Base-by-base conservation (phyloP, 1,140 invertebrate genomes). In the Drepana arcuata region DNA sequence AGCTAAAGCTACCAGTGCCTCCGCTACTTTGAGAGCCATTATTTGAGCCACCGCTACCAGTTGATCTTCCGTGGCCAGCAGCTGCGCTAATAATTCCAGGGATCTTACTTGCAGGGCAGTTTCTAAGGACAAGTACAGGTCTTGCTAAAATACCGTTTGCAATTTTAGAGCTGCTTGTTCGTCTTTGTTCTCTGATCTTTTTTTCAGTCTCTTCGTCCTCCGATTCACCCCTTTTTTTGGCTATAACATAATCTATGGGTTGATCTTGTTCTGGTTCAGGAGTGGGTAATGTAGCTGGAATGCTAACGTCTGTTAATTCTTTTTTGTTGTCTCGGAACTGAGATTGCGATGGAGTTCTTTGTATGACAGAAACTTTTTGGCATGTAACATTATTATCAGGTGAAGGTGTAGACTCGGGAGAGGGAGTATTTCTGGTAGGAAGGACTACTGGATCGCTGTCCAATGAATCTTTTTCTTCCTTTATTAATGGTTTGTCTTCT, bases 241-340 rank as follows among this genome's bases (percentile, higher is more conserved):
- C 92, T 37, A 95, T 91, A 51, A 92, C 92, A 70, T 95, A 95
- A 62, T 95, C 92, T 33, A 95, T 94, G 0, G 93, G 93, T 48
- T 93, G 92, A 28, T 94, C 93, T 79, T 95, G 90, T 74, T 89
- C 88, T 0, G 89, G 87, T 72, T 81, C 83, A 21, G 84, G 52
- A 10, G 85, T 52, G 4, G 83, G 74, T 21, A 84, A 43, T 23
- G 83, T 78, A 5, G 67, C 49, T 26, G 86, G 85, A 36, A 87
- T 47, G 23, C 65, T 79, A 11, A 81, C 70, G 23, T 87, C 86
- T 24, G 73, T 71, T 34, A 86, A 60, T 49, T 86, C 85, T 54
- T 86, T 84, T 54, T 80, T 83, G 50, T 74, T 85, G 39, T 72
- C 64, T 33, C 60, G 70, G 37, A 83, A 79, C 31, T 83, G 85